phyloP scores from a whole-genome alignment of 2,797 vertebrate genomes.

The Lithobates sylvaticus region DNA sequence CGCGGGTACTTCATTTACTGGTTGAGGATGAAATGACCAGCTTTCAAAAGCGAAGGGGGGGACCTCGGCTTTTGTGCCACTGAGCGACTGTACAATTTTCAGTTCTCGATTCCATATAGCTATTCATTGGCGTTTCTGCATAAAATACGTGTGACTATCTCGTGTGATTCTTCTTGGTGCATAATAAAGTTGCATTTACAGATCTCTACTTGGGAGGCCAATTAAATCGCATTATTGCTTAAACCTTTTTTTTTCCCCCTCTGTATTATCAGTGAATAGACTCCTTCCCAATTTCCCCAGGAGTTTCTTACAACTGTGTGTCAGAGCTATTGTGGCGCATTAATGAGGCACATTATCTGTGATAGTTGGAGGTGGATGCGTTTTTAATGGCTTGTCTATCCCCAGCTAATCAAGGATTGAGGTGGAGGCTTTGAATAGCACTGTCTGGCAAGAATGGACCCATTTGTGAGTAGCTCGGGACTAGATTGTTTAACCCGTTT shows the following conservation, averaged over 20 bases:
- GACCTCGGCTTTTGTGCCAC: background rate
- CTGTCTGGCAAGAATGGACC: conserved; percentile 55
- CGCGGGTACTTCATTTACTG: too few species aligned
- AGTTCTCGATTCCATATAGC: background rate
- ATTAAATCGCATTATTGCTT: conserved; percentile 64
- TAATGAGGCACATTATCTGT: conserved; percentile 75
- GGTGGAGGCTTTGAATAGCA: conserved; percentile 65
- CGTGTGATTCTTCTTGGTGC: conserved; percentile 61
- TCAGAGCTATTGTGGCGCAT: conserved; percentile 73
- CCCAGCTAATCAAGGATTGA: conserved; percentile 75
- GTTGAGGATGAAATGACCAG: too few species aligned
- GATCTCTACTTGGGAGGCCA: conserved; percentile 66
- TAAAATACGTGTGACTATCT: conserved; percentile 31
- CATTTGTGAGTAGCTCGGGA: conserved; percentile 44
- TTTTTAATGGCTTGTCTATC: conserved; percentile 78
- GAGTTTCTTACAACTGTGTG: conserved; percentile 72
- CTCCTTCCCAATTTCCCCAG: conserved; percentile 66
- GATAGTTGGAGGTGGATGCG: conserved; percentile 75
- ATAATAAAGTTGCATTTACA: conserved; percentile 64
- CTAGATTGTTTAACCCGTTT: conserved; percentile 50
- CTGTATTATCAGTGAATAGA: conserved; percentile 64
- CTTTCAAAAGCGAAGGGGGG: background rate
- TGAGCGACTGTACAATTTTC: conserved; percentile 4
- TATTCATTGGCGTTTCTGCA: background rate
- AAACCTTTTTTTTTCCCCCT: conserved; percentile 53